Evolutionary conservation across 2,797 vertebrate species (phyloP).

Genomic region (Sphenodon punctatus): DNA sequence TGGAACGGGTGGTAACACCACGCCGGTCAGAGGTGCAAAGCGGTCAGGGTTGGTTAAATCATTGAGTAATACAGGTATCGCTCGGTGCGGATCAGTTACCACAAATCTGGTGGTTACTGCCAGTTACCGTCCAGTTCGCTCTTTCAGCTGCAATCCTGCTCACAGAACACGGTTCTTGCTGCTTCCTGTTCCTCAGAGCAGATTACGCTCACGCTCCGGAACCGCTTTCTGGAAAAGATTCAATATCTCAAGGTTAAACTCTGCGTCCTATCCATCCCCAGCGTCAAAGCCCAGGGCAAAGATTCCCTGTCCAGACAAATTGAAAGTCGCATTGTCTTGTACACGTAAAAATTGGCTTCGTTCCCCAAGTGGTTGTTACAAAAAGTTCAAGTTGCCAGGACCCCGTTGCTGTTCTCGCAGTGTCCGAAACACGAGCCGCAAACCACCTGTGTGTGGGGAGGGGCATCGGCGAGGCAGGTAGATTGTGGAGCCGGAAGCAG

Average conservation of each 20-base stretch:
- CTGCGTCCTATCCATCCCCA: neutral
- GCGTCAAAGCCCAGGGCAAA: neutral
- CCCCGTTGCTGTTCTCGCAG: neutral
- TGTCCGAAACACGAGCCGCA: neutral
- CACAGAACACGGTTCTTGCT: neutral
- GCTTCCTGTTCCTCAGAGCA: neutral
- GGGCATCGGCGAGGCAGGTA: too few relatives aligned
- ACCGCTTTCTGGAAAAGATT: neutral
- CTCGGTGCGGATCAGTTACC: too few relatives aligned
- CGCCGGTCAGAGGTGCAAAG: too few relatives aligned
- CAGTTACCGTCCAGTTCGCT: too few relatives aligned
- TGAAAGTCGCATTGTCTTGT: neutral
- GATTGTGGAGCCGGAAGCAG: too few relatives aligned
- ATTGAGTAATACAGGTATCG: too few relatives aligned
- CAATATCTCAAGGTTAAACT: neutral
- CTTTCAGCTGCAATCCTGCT: too few relatives aligned
- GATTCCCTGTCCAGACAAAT: neutral
- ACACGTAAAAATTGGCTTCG: neutral
- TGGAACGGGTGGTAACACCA: too few relatives aligned
- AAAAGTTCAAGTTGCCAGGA: neutral
- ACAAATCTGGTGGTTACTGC: too few relatives aligned
- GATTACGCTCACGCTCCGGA: neutral
- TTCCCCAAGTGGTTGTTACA: neutral
- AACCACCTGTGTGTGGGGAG: neutral
- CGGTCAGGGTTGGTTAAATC: too few relatives aligned